Evolutionary conservation across 2,113 vertebrate genomes (phyloP).

Genomic region (Austrofundulus limnaeus): DNA sequence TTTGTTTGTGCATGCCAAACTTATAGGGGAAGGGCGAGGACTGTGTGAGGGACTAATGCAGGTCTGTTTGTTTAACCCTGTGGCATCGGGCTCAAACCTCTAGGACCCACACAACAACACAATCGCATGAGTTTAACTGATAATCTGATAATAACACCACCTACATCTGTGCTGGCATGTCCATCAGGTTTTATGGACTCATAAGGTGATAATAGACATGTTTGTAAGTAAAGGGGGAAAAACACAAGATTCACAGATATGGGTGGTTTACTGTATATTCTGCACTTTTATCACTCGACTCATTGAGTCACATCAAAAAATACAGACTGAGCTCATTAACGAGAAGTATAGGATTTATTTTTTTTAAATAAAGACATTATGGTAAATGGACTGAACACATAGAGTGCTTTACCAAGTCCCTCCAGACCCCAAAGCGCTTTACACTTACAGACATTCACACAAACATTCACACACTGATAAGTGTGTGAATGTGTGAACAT

Average conservation of each 20-base stretch:
- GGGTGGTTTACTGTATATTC: neutral
- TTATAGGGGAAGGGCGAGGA: conserved; percentile 52
- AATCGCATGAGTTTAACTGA: conserved; percentile 37
- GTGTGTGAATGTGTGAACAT: too few relatives aligned
- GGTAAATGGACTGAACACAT: too few relatives aligned
- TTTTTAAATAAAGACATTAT: too few relatives aligned
- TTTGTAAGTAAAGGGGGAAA: neutral
- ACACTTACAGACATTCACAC: too few relatives aligned
- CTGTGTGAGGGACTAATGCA: conserved; percentile 52
- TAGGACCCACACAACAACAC: conserved; percentile 47
- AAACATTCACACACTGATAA: too few relatives aligned
- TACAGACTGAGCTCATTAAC: too few relatives aligned
- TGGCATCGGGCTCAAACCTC: conserved; percentile 58
- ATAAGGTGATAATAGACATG: neutral
- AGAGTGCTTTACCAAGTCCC: too few relatives aligned
- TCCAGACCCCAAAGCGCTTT: too few relatives aligned
- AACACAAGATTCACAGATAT: neutral
- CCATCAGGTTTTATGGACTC: conserved; percentile 16
- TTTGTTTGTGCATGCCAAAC: conserved; percentile 55
- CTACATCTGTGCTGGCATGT: conserved; percentile 40
- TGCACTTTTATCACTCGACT: too few relatives aligned
- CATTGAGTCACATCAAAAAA: too few relatives aligned
- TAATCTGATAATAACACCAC: conserved; percentile 25
- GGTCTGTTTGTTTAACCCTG: conserved; percentile 69
- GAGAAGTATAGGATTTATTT: too few relatives aligned